A percentile compares a stretch with the other conserved stretches of the same genome.
Conservation (phyloP, 2,888 invertebrate species). For the Drosophila atroscutellata region DNA sequence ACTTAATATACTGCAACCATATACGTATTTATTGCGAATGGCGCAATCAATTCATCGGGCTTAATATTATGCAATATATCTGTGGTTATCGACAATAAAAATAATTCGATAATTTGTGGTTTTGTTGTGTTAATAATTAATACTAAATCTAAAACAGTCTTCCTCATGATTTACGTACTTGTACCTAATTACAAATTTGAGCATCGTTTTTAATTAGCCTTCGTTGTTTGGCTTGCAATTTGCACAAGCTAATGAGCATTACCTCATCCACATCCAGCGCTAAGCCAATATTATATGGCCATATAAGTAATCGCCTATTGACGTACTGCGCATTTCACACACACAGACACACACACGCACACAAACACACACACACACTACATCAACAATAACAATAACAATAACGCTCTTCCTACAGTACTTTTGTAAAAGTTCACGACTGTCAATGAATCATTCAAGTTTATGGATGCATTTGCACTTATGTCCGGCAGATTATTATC, state of each 20-base stretch:
- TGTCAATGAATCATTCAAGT: constrained; percentile 64
- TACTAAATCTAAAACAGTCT: constrained; percentile 1
- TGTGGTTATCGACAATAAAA: not conserved
- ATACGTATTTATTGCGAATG: not conserved
- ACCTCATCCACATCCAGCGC: constrained; percentile 60
- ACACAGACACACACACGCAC: constrained; percentile 7
- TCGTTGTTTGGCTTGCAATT: constrained; percentile 16
- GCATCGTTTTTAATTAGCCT: constrained; percentile 40
- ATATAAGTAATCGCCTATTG: constrained; percentile 31
- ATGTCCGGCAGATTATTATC: constrained; percentile 65
- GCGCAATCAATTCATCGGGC: not conserved
- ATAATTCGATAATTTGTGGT: not conserved
- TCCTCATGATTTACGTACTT: constrained; percentile 15
- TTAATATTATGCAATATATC: not conserved
- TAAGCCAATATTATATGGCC: constrained; percentile 39
- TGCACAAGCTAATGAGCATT: constrained; percentile 59
- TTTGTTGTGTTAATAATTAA: not conserved
- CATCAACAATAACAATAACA: constrained; percentile 25
- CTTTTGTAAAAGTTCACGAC: constrained; percentile 50
- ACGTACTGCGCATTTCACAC: constrained; percentile 63
- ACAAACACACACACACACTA: constrained; percentile 10
- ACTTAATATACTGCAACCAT: not conserved
- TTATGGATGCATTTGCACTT: constrained; percentile 47
- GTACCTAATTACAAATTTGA: constrained; percentile 17
- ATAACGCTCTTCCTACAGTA: constrained; percentile 52